Evolutionary conservation across 1,140 invertebrate species (phyloP), one percentile per base, ranked within the genome.

Genomic region (Rhyacophila brunnea): DNA sequence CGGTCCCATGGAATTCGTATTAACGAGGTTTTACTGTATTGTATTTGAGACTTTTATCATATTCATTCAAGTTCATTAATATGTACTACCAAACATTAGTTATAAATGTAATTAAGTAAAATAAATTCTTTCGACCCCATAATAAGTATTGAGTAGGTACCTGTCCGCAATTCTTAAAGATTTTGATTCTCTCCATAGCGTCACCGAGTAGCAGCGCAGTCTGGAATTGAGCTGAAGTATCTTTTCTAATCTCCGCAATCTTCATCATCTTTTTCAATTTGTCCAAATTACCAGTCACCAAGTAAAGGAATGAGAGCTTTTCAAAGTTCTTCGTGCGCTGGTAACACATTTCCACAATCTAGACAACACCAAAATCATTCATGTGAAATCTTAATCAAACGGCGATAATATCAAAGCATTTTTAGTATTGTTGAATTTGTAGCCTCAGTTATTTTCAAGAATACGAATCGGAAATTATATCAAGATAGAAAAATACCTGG

Each of bases 291-390:
- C 98, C 98, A 32, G 97, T 99, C 57, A 99, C 96, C 5, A 99
- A 80, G 76, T 99, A 99, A 6, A 99, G 81, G 80, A 99, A 99
- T 3, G 96, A 92, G 0, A 99, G 81, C 76, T 98, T 99, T 71
- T 99, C 96, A 77, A 99, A 99, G 79, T 98, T 98, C 78, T 99
- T 99, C 3, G 96, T 99, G 61, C 96, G 85, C 75, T 99, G 97
- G 78, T 99, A 99, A 63, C 95, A 97, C 95, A 99, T 98, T 77
- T 99, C 98, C 0, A 99, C 96, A 14, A 79, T 79, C 77, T 79
- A 66, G 6, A 87, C 81, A 71, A 71, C 7, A 50, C 17, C n/a
- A 50, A n/a, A n/a, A n/a, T n/a, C n/a, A n/a, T n/a, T n/a, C n/a
- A n/a, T n/a, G n/a, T n/a, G n/a, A n/a, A n/a, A n/a, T n/a, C n/a